A percentile compares a stretch with the other conserved stretches of the same genome.
Evolutionary conservation across 1,140 invertebrate genomes (phyloP).

Genomic region (Lordiphosa collinella): DNA sequence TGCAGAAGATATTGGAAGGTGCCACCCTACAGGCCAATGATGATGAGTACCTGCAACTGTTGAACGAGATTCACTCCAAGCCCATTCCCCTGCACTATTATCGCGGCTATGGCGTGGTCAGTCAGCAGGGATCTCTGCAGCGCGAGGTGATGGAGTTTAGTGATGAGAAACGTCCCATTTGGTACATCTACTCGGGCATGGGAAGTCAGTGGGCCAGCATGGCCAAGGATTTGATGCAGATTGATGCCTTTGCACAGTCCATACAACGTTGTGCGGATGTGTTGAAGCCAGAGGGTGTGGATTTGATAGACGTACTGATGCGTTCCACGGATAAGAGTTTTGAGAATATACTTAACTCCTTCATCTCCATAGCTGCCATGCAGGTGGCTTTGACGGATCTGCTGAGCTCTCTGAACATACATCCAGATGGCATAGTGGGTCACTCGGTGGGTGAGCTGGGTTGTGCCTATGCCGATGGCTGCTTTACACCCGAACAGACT

Average conservation of each 20-base stretch:
- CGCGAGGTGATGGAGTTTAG: constrained; percentile 78
- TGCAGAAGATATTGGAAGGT: constrained; percentile 85
- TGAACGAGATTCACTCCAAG: constrained; percentile 87
- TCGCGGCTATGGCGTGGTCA: constrained; percentile 89
- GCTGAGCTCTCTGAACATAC: constrained; percentile 87
- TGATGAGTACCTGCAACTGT: constrained; percentile 87
- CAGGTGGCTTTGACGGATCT: constrained; percentile 96
- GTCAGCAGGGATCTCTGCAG: constrained; percentile 71
- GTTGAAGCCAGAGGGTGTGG: constrained; percentile 88
- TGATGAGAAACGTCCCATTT: constrained; percentile 88
- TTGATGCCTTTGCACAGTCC: constrained; percentile 89
- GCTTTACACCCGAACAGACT: constrained; percentile 94
- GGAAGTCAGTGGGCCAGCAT: constrained; percentile 98
- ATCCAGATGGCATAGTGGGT: constrained; percentile 95
- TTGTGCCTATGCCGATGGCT: constrained; percentile 98
- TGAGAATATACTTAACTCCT: constrained; percentile 92
- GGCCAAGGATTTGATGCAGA: constrained; percentile 89
- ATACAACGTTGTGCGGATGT: constrained; percentile 88
- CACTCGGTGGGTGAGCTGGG: constrained; percentile 97
- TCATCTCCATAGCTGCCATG: constrained; percentile 95
- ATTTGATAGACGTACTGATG: constrained; percentile 90
- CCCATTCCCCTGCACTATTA: constrained; percentile 86
- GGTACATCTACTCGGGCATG: constrained; percentile 98
- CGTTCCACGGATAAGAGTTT: constrained; percentile 88
- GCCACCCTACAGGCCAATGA: constrained; percentile 83